Evolutionary conservation across 1,140 invertebrate species (phyloP), one percentile per base, ranked within the genome.

Genomic region (Brachionus rubens): DNA sequence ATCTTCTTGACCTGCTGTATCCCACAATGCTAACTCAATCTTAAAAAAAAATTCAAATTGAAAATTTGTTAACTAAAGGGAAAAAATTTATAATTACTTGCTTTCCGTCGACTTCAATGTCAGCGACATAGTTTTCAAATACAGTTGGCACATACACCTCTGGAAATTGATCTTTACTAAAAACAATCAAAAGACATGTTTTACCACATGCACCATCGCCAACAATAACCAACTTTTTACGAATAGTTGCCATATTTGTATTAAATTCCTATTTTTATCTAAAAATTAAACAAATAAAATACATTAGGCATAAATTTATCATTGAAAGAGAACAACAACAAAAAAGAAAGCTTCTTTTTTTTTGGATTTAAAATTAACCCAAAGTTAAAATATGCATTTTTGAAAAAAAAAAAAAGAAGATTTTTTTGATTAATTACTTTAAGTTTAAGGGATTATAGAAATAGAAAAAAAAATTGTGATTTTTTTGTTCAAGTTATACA

Each of bases 1-100:
- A 84, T 98, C 95, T 86, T 98, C 95, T 86, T 98, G 95, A 54
- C 96, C 95, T 79, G 95, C 95, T 78, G 96, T 98, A 89, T 99
- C 96, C 95, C 95, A 99, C 80, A 99, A 87, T 77, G 94, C 94
- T 78, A 94, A 85, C 86, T 95, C 92, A 79, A 95, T 91, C 90
- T 91, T 65, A 0, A 10, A 40, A 41, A 1, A 54, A 36, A 54
- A 43, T 7, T n/a, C 19, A 75, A 52, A n/a, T 36, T 16, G 5
- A 10, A 9, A 24, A 14, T 19, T 10, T 5, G 4, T 65, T 65
- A 65, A 5, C 3, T 14, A 7, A 65, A 5, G 7, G 3, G 3
- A 21, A 2, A 9, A 26, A 1, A 40, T 0, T 12, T 14, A 40
- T 7, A 50, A 84, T 81, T 82, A 92, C 92, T 88, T 94, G 91